A percentile compares a stretch with the other conserved stretches of the same genome.
phyloP scores from a whole-genome alignment of 2,888 invertebrate genomes.

The Oxystoma pomonae region DNA sequence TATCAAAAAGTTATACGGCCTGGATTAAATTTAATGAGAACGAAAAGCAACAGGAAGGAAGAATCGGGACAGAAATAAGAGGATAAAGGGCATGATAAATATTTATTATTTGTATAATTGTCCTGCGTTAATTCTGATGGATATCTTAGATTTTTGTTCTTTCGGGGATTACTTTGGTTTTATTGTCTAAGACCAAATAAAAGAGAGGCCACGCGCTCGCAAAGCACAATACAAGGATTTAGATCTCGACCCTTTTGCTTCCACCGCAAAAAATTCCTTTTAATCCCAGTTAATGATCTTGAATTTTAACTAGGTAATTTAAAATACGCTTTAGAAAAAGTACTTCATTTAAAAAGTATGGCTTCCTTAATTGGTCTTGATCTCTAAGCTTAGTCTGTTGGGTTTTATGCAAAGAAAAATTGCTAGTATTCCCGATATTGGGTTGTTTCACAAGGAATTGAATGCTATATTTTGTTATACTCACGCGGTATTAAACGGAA shows the following conservation, averaged over 20 bases:
- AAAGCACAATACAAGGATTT: background rate
- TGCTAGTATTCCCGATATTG: too few relatives aligned
- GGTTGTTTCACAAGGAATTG: too few relatives aligned
- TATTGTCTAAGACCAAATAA: background rate
- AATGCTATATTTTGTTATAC: too few relatives aligned
- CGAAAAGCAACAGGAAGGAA: slow-evolving; percentile 44
- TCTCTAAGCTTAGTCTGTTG: background rate
- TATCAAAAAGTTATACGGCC: slow-evolving; percentile 29
- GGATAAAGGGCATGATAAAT: slow-evolving; percentile 44
- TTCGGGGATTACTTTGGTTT: slow-evolving; percentile 3
- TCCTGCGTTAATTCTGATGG: slow-evolving; percentile 22
- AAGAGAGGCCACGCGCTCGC: background rate
- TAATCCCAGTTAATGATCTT: background rate
- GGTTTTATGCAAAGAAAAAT: background rate
- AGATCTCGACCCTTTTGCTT: background rate
- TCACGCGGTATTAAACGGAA: too few relatives aligned
- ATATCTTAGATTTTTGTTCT: slow-evolving; percentile 14
- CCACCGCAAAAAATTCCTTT: background rate
- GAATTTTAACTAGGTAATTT: background rate
- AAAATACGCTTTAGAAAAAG: background rate
- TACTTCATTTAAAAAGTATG: background rate
- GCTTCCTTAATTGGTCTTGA: background rate
- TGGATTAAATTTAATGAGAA: slow-evolving; percentile 42
- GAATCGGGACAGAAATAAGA: slow-evolving; percentile 43
- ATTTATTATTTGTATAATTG: slow-evolving; percentile 46